Percentiles rank a stretch among this genome's conserved stretches.
Conservation (phyloP, 2,888 invertebrate species). For the Agrotis segetum region DNA sequence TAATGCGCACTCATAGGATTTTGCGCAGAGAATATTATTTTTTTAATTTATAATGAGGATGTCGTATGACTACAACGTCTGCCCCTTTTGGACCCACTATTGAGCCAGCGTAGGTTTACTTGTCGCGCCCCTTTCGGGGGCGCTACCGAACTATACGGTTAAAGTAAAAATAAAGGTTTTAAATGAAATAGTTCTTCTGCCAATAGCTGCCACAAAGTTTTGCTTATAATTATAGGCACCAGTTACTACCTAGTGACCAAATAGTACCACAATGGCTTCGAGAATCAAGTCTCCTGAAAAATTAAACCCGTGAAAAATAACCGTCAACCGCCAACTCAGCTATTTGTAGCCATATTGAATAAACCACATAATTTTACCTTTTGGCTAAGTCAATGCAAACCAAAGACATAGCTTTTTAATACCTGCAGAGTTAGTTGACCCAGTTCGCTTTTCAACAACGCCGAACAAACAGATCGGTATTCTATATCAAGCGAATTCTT, state of each 20-base stretch:
- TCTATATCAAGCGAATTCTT: conserved; percentile 37
- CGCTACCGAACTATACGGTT: no score
- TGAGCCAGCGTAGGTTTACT: no score
- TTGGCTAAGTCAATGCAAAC: conserved; percentile 49
- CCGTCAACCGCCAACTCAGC: conserved; percentile 8
- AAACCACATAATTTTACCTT: conserved; percentile 36
- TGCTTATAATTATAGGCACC: neutral
- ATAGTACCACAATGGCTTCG: neutral
- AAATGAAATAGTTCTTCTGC: no score
- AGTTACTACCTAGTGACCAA: neutral
- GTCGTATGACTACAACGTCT: no score
- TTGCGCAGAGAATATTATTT: no score
- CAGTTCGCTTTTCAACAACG: conserved; percentile 54
- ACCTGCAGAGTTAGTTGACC: conserved; percentile 62
- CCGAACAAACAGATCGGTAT: conserved; percentile 57
- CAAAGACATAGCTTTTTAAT: conserved; percentile 60
- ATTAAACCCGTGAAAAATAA: conserved; percentile 11
- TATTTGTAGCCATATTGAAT: conserved; percentile 37
- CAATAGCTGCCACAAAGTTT: neutral
- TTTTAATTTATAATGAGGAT: no score
- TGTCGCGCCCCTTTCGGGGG: no score
- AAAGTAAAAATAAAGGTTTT: no score
- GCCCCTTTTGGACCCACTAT: no score
- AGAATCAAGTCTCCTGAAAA: neutral
- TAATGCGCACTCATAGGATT: no score